Conservation (phyloP, 2,888 invertebrate genomes). For the Drosophila affinis region DNA sequence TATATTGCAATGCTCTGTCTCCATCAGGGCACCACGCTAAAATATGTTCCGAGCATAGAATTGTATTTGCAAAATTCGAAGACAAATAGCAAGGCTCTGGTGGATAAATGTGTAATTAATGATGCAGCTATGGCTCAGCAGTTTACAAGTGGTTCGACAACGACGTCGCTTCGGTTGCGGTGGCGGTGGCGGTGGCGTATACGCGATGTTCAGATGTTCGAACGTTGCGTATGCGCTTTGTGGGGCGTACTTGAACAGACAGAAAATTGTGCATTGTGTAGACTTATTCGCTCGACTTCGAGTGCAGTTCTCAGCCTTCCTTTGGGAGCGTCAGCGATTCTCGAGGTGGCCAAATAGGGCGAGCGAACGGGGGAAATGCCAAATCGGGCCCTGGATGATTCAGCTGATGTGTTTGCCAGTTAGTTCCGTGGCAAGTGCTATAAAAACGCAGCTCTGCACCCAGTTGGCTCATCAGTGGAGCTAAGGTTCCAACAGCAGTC, state of each 20-base stretch:
- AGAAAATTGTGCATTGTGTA: conserved; percentile 35
- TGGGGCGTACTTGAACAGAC: conserved; percentile 52
- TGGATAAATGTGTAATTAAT: conserved; percentile 59
- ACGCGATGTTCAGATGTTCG: conserved; percentile 57
- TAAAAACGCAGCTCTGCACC: conserved; percentile 60
- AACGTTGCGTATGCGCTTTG: conserved; percentile 63
- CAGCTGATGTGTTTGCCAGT: conserved; percentile 44
- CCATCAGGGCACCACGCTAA: neutral
- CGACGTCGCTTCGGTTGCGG: neutral
- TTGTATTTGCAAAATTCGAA: conserved; percentile 39
- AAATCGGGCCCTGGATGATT: conserved; percentile 61
- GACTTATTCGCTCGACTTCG: conserved; percentile 4
- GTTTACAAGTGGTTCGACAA: conserved; percentile 52
- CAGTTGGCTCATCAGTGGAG: conserved; percentile 65
- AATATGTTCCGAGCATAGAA: conserved; percentile 38
- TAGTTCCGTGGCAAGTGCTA: conserved; percentile 50
- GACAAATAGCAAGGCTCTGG: conserved; percentile 50
- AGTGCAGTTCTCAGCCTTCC: conserved; percentile 65
- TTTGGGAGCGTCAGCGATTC: conserved; percentile 51
- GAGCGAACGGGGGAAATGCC: conserved; percentile 25
- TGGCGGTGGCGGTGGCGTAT: conserved; percentile 51
- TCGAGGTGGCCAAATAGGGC: neutral
- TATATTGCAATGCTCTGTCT: too few relatives aligned
- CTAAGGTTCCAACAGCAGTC: conserved; percentile 54
- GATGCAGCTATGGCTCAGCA: conserved; percentile 69